Conservation (phyloP, 2,888 invertebrate genomes). For the Cryptus viduatorius region DNA sequence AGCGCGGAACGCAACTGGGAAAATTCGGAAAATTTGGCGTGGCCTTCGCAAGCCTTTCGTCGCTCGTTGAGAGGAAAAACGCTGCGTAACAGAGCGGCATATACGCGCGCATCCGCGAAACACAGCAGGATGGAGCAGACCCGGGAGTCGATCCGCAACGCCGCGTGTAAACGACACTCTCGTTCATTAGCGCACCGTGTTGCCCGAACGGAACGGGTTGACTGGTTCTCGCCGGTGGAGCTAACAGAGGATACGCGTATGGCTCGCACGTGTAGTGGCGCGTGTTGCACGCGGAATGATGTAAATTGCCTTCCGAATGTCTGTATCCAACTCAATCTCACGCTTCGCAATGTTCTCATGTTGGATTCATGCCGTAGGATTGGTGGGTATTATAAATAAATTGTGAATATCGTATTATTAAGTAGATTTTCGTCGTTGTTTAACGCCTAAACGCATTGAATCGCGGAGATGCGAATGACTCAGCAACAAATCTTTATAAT, state of each 20-base stretch:
- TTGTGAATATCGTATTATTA: not conserved
- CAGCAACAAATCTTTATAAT: too few species aligned
- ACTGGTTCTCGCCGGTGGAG: not conserved
- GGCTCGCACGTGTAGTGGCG: constrained; percentile 49
- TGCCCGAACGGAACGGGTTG: constrained; percentile 66
- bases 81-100: constrained; percentile 10
- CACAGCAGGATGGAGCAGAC: constrained; percentile 47
- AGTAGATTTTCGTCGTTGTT: not conserved
- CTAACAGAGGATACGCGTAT: constrained; percentile 9
- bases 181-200: constrained; percentile 79
- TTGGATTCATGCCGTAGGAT: not conserved
- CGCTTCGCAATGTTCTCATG: constrained; percentile 22
- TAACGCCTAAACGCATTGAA: not conserved
- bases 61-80: constrained; percentile 32
- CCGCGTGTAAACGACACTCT: constrained; percentile 77
- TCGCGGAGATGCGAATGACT: not conserved
- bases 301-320: constrained; percentile 46
- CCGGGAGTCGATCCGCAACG: constrained; percentile 56
- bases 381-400: constrained; percentile 18
- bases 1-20: constrained; percentile 30
- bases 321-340: constrained; percentile 34
- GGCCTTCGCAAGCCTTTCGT: constrained; percentile 28
- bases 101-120: constrained; percentile 2
- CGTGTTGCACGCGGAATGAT: constrained; percentile 36
- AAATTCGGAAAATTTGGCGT: constrained; percentile 58